phyloP scores from a whole-genome alignment of 2,888 invertebrate species.

The Agriopis marginaria region DNA sequence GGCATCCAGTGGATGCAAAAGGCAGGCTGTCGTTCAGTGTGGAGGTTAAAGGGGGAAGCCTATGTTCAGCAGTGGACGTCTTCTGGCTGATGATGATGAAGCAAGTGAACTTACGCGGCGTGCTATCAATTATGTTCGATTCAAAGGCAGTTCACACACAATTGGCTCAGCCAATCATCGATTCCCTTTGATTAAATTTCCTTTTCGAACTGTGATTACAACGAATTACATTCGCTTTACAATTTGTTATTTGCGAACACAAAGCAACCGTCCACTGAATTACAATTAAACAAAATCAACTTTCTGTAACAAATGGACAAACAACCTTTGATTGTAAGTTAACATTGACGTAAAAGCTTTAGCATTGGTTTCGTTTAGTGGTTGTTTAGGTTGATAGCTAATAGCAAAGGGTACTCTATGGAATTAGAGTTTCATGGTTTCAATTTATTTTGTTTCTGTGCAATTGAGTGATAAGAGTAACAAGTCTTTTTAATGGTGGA shows the following conservation, averaged over 20 bases:
- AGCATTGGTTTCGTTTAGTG: background rate
- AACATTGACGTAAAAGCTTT: slow-evolving; percentile 37
- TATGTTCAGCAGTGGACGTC: too few species aligned
- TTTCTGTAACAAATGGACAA: slow-evolving; percentile 37
- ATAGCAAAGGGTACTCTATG: background rate
- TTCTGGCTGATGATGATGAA: too few species aligned
- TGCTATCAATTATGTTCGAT: slow-evolving; percentile 38
- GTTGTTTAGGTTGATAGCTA: slow-evolving; percentile 7
- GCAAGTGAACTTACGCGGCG: slow-evolving; percentile 17
- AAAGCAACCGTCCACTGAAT: slow-evolving; percentile 51
- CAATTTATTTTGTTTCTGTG: too few species aligned
- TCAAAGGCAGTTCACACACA: slow-evolving; percentile 43
- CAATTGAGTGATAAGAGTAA: too few species aligned
- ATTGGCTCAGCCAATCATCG: slow-evolving; percentile 53
- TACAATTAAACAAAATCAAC: slow-evolving; percentile 55
- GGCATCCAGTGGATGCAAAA: too few species aligned
- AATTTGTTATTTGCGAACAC: slow-evolving; percentile 58
- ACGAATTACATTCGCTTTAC: slow-evolving; percentile 59
- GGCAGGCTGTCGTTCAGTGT: too few species aligned
- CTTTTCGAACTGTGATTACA: slow-evolving; percentile 54
- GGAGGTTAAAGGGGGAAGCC: too few species aligned
- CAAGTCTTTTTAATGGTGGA: too few species aligned
- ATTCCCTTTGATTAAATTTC: slow-evolving; percentile 74
- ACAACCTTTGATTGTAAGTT: slow-evolving; percentile 35
- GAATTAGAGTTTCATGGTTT: too few species aligned